Conservation (phyloP, 2,888 invertebrate genomes). For the Hydropsyche betteni region DNA sequence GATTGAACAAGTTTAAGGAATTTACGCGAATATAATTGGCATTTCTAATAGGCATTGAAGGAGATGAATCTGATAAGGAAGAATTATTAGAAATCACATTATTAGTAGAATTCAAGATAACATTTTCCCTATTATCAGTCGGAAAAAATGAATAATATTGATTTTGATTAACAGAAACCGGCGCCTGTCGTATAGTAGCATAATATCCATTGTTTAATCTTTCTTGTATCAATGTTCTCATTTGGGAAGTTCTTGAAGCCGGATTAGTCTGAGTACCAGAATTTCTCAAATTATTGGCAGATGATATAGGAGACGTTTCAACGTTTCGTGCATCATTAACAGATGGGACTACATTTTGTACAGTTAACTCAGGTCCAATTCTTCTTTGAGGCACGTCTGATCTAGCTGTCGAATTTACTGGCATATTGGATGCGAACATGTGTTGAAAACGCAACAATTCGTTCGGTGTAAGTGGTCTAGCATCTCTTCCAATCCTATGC, state of each 20-base stretch:
- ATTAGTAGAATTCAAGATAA: not conserved
- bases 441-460: constrained; percentile 63
- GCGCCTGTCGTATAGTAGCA: not conserved
- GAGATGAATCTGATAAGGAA: constrained; percentile 38
- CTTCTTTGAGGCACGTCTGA: constrained; percentile 35
- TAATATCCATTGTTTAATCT: not conserved
- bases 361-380: constrained; percentile 31
- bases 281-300: not conserved
- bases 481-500: constrained; percentile 68
- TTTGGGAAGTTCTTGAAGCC: not conserved
- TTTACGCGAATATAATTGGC: constrained; percentile 44
- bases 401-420: constrained; percentile 7
- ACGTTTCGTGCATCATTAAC: constrained; percentile 33
- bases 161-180: not conserved
- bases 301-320: not conserved
- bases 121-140: constrained; percentile 10
- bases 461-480: constrained; percentile 63
- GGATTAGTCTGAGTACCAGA: constrained; percentile 19
- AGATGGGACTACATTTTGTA: constrained; percentile 45
- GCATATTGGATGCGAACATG: constrained; percentile 53
- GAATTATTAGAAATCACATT: not conserved
- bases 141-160: not conserved
- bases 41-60: constrained; percentile 43
- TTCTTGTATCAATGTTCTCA: constrained; percentile 4
- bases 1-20: constrained; percentile 39